phyloP scores from a whole-genome alignment of 1,140 invertebrate genomes.

The Brachionus sp. region DNA sequence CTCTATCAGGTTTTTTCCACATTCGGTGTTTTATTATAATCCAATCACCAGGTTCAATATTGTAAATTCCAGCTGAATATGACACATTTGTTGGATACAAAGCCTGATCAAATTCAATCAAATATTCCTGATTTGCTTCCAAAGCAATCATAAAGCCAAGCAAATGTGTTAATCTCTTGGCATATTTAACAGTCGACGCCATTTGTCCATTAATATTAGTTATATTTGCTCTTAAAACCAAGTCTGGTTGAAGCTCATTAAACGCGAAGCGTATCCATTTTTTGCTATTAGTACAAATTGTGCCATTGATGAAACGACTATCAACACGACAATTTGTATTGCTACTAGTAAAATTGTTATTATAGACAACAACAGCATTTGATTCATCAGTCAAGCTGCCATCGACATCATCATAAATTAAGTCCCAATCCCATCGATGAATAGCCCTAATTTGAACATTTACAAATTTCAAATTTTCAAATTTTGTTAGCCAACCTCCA shows the following conservation, averaged over 20 bases:
- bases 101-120: conserved; percentile 7
- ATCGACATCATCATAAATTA: conserved; percentile 18
- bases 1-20: conserved; percentile 1
- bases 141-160: neutral
- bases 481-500: conserved; percentile 29
- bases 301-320: neutral
- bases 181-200: neutral
- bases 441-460: neutral
- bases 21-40: conserved; percentile 10
- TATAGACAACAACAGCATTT: neutral
- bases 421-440: conserved; percentile 40
- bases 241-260: conserved; percentile 4
- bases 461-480: neutral
- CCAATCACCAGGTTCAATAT: neutral
- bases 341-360: neutral
- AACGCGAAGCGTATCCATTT: conserved; percentile 35
- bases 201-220: neutral
- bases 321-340: neutral
- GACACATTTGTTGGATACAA: neutral
- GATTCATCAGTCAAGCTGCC: neutral
- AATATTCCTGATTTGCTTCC: conserved; percentile 21
- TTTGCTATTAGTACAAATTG: neutral
- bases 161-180: neutral
- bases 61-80: neutral
- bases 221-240: neutral